A percentile compares a stretch with the other conserved stretches of the same genome.
Evolutionary conservation across 2,888 invertebrate genomes (phyloP).

Genomic region (Andrena minutula): DNA sequence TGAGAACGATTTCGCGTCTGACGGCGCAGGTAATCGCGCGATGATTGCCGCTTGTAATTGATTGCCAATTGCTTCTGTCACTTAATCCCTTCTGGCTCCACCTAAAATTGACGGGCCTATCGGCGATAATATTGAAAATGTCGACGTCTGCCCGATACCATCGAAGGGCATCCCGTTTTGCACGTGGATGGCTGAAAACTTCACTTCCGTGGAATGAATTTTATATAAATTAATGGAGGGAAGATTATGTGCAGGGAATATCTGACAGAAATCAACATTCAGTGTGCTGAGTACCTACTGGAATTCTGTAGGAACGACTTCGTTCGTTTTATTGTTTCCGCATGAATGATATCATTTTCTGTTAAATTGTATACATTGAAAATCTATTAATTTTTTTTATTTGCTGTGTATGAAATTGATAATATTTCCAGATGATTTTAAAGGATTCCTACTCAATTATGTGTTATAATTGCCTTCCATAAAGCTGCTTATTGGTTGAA

Average conservation of each 20-base stretch:
- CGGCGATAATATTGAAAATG: slow-evolving; percentile 20
- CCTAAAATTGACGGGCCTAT: slow-evolving; percentile 30
- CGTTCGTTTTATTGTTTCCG: too few relatives aligned
- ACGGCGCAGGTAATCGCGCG: slow-evolving; percentile 79
- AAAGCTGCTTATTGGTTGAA: too few relatives aligned
- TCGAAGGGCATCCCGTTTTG: not conserved
- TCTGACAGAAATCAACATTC: not conserved
- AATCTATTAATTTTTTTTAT: not conserved
- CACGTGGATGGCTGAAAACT: not conserved
- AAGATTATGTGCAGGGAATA: not conserved
- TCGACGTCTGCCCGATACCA: not conserved
- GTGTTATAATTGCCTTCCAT: too few relatives aligned
- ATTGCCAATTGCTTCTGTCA: slow-evolving; percentile 75
- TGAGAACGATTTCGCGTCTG: slow-evolving; percentile 81
- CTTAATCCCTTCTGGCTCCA: slow-evolving; percentile 47
- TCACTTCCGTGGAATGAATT: not conserved
- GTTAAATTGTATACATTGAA: not conserved
- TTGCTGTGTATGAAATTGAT: too few relatives aligned
- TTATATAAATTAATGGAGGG: not conserved
- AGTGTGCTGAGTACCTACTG: too few relatives aligned
- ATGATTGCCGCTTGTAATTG: slow-evolving; percentile 81
- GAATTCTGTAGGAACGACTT: too few relatives aligned
- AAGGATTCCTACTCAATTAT: too few relatives aligned
- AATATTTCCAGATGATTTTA: too few relatives aligned
- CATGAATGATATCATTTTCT: not conserved